Base-by-base conservation (phyloP, 2,888 invertebrate genomes). In the Maniola hyperantus region DNA sequence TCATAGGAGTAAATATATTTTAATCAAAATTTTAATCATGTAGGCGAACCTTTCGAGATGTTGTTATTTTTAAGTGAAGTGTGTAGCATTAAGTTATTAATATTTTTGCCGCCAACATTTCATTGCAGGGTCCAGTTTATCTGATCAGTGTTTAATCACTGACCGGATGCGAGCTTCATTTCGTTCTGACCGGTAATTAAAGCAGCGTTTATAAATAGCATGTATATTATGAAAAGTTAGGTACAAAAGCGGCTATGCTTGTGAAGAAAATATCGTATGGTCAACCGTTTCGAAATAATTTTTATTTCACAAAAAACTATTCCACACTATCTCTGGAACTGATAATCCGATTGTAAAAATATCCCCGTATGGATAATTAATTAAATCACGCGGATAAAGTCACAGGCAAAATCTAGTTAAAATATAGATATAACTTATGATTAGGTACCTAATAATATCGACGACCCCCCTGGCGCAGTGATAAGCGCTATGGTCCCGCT, bases 131-230 rank as follows among this genome's bases (percentile, higher is more conserved):
- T 53, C 66, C 68, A 66, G 33, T 62, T 53, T 69, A 69, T 70
- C 68, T 58, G 66, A 71, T 71, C 61, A 58, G 48, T 34, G 64
- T 65, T 71, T 71, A 66, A 71, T 69, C 67, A 69, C 65, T 63
- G 62, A 53, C 63, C 61, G 68, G 66, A 69, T 64, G 64, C 69
- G 61, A 57, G 67, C 61, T 66, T 69, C 61, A 69, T 67, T 69
- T 66, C 51, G 48, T 62, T 62, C 67, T 64, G 66, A 36, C 44
- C 64, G 69, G 60, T 66, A 66, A 69, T 64, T 69, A 64, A 69
- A 69, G 57, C 44, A 64, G 63, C 61, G 46, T 34, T 48, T 48
- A 48, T 48, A 57, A 39, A 57, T 20, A 55, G 59, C 46, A n/a
- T 44, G 6, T 48, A 26, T 34, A 18, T 46, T 34, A 18, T 46